phyloP scores from a whole-genome alignment of 2,113 vertebrate genomes.

The Coptodon bakossiorum region DNA sequence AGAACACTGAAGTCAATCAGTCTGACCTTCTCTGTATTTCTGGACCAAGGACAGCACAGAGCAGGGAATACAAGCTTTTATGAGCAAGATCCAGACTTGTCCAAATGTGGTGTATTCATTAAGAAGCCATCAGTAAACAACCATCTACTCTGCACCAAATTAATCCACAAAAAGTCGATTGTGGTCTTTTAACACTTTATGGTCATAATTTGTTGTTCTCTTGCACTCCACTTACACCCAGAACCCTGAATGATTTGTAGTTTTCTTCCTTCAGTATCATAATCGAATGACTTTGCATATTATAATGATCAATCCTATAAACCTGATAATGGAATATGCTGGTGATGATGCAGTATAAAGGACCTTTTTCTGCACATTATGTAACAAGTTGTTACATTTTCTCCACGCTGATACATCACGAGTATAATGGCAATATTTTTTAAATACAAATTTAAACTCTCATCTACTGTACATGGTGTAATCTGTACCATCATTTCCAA shows the following conservation, averaged over 20 bases:
- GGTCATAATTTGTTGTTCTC: background rate
- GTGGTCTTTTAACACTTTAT: background rate
- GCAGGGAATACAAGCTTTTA: background rate
- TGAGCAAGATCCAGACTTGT: background rate
- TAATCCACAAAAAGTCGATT: background rate
- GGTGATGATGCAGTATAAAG: background rate
- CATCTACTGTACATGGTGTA: background rate
- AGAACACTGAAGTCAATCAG: background rate
- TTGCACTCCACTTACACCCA: background rate
- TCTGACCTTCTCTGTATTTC: background rate
- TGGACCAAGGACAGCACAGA: background rate
- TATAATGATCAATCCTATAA: background rate
- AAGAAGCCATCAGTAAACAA: background rate
- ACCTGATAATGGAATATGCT: background rate
- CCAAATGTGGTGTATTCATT: background rate
- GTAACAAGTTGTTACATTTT: background rate
- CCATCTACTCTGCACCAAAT: background rate
- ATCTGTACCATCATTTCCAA: background rate
- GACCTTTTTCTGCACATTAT: background rate
- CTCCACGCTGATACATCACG: rapidly evolving
- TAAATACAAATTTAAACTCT: background rate
- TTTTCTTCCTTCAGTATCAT: background rate
- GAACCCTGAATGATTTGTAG: background rate
- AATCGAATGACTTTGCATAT: background rate
- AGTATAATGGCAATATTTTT: background rate